A percentile compares a stretch with the other conserved stretches of the same genome.
phyloP scores from a whole-genome alignment of 2,797 vertebrate genomes.

The Arnoldichthys spilopterus region DNA sequence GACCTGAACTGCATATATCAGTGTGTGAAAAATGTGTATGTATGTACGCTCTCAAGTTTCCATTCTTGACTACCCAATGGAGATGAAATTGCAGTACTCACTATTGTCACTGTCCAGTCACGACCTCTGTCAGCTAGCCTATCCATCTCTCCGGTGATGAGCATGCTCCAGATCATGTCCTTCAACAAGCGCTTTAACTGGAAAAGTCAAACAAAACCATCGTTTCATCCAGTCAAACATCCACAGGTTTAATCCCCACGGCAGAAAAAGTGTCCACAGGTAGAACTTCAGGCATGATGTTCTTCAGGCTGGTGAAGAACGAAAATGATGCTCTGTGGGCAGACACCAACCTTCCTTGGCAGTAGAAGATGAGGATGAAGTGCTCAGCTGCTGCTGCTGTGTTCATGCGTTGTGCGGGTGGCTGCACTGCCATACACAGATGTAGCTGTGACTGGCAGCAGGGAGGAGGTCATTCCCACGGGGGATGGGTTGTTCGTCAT shows the following conservation, averaged over 20 bases:
- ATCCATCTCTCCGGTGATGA: constrained; percentile 1
- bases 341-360: constrained; percentile 15
- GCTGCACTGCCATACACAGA: constrained; percentile 63
- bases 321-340: background rate
- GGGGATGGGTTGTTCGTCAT: constrained; percentile 75
- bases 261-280: background rate
- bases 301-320: constrained; percentile 2
- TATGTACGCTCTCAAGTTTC: background rate
- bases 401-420: constrained; percentile 34
- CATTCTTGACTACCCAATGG: background rate
- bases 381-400: constrained; percentile 40
- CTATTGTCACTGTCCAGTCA: constrained; percentile 28
- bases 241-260: constrained; percentile 15
- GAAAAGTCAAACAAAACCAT: constrained; percentile 4
- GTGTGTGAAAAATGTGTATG: too few relatives aligned
- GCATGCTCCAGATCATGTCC: constrained; percentile 13
- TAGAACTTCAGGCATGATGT: background rate
- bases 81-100: constrained; percentile 29
- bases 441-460: constrained; percentile 70
- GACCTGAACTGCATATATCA: too few relatives aligned
- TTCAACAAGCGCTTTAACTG: constrained; percentile 11
- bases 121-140: constrained; percentile 15
- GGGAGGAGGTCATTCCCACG: constrained; percentile 71
- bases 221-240: background rate
- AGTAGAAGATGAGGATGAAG: constrained; percentile 34